A percentile compares a stretch with the other conserved stretches of the same genome.
These are phyloP conservation scores for Tigriopus californicus DNA, from an alignment of 2,888 invertebrate genomes.

Conservation along the genomic window DNA sequence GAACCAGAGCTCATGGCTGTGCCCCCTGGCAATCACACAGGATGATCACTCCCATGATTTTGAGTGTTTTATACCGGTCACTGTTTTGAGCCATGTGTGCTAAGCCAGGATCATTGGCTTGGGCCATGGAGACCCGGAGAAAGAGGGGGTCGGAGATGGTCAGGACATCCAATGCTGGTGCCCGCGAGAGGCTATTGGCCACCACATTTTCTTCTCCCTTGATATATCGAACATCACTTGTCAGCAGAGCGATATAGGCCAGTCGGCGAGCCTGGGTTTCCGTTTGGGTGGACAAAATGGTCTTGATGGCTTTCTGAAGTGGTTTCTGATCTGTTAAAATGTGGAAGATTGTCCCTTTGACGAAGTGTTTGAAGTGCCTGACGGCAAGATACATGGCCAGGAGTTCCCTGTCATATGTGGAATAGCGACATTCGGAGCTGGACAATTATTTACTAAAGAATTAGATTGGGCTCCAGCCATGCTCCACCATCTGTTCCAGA, in stretches of 20 bases:
- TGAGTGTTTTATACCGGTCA: too few relatives aligned
- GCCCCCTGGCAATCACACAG: too few relatives aligned
- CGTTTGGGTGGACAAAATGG: not conserved
- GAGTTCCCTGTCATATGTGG: constrained; percentile 23
- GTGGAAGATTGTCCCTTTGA: constrained; percentile 17
- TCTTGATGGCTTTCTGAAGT: not conserved
- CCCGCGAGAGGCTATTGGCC: not conserved
- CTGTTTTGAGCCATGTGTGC: too few relatives aligned
- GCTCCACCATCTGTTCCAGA: constrained; percentile 10
- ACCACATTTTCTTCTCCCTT: not conserved
- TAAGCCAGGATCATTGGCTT: too few relatives aligned
- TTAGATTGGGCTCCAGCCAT: not conserved
- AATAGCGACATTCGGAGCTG: not conserved
- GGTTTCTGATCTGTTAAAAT: constrained; percentile 15
- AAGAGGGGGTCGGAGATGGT: too few relatives aligned
- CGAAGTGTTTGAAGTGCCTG: constrained; percentile 24
- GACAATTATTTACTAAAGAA: constrained; percentile 14
- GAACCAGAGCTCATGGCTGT: too few relatives aligned
- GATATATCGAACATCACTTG: not conserved
- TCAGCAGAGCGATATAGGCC: not conserved
- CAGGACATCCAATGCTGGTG: not conserved
- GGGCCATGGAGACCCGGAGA: too few relatives aligned
- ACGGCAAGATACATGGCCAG: constrained; percentile 8
- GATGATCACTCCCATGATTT: too few relatives aligned
- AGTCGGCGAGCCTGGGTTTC: not conserved